Base-by-base conservation (phyloP, 2,888 invertebrate genomes). In the Eudemis profundana region DNA sequence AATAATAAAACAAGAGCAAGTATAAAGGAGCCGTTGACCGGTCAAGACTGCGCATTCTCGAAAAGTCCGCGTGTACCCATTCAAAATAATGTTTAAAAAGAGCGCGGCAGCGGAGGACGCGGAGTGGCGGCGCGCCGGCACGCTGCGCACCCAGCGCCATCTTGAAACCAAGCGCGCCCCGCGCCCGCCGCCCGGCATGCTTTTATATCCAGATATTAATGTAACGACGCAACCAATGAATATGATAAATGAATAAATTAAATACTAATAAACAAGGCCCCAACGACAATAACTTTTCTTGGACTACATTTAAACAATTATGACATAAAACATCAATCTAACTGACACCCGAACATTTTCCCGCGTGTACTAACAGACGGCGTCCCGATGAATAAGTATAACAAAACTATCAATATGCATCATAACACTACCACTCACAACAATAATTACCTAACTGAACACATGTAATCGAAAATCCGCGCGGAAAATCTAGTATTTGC, bases 101-200 rank as follows among this genome's bases (percentile, higher is more conserved):
- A 85, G 85, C 90, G 90, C 90, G 89, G 53, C 21, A 15, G 29
- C 46, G 60, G 63, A 51, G 69, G 69, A 68, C 68, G 67, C 66
- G 63, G 61, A 69, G 68, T 65, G 59, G 59, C 63, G 57, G 65
- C 81, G 84, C 84, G 84, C 89, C 88, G 88, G 87, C 85, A 90
- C 90, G 90, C 90, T 85, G 90, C 90, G 89, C 88, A 87, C 68
- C 71, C 82, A 85, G 85, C 92, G 91, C 91, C 90, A 91, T 90
- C 90, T 91, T 91, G 86, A 74, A 78, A 74, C 74, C 64, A 80
- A 83, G 84, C 83, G 76, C 76, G 75, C 77, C 81, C 78, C 80
- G 81, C 82, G 77, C 79, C 74, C 69, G 73, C 76, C 79, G 71
- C 77, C 83, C 86, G 86, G 90, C 88, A 86, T 89, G 90, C 84